These are phyloP conservation scores for Cotesia typhae DNA, from an alignment of 1,140 invertebrate genomes.

Conservation along the genomic window DNA sequence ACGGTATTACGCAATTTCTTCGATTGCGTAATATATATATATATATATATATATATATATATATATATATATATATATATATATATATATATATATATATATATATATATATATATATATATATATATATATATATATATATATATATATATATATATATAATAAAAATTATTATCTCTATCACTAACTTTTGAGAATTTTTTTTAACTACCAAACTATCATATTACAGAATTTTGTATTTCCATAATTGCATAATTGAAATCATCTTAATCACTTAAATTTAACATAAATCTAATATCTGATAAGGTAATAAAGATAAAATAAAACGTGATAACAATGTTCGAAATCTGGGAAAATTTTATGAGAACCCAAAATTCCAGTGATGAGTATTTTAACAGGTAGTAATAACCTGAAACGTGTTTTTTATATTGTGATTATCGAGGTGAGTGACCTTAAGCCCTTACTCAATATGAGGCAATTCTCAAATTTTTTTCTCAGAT, in stretches of 20 bases:
- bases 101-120: background rate
- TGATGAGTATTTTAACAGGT: slow-evolving; percentile 2
- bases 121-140: background rate
- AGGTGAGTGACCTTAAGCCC: slow-evolving; percentile 1
- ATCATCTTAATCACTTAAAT: no score
- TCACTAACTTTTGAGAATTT: no score
- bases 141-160: no score
- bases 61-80: no score
- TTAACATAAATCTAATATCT: no score
- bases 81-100: no score
- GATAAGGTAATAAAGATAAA: background rate
- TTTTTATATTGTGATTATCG: background rate
- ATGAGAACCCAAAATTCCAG: background rate
- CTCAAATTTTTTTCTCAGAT: background rate
- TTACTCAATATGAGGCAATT: background rate
- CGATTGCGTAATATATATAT: slow-evolving; percentile 27
- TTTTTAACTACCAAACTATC: no score
- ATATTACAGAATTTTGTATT: no score
- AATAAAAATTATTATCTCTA: no score
- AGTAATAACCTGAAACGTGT: background rate
- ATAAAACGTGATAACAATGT: background rate
- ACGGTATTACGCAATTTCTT: slow-evolving; percentile 22
- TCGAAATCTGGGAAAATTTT: background rate
- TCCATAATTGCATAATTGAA: no score
- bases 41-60: background rate